Evolutionary conservation across 1,140 invertebrate genomes (phyloP), one percentile per base, ranked within the genome.

Genomic region (Drosophila simulans): DNA sequence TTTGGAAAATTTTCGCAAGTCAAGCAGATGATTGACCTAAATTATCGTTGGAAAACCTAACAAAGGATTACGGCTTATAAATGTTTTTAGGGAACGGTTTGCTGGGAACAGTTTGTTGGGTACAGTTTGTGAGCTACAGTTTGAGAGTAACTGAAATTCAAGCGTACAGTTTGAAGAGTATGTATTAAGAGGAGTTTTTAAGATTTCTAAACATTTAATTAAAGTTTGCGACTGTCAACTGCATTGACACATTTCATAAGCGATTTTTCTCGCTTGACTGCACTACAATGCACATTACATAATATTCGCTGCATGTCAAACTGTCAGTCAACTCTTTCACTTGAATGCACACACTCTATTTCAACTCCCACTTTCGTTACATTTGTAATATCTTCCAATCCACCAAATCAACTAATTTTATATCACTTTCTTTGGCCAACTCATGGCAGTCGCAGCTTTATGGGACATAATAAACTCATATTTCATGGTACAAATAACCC

Each of bases 1-100:
- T 73, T 77, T 69, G 75, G 46, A 70, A 54, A 46, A 75, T 62
- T 79, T 51, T 42, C 52, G 72, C 72, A 80, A 89, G 84, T 89
- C 77, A 90, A 90, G 84, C 84, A 74, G 79, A 70, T 66, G 71
- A 90, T 88, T 88, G 84, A 84, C 84, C 76, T 53, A 80, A 72
- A 72, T 80, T 65, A 48, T 71, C 68, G 54, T 17, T 46, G 35
- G 42, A 27, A 70, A 12, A n/a, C 35, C 55, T 35, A 71, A 57
- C 68, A 70, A 71, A 71, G 68, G 65, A 71, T 59, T 35, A 45
- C 0, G 35, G 35, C 54, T 20, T 45, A 40, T 22, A 31, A 22
- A 15, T 20, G 25, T 35, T 15, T 15, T 13, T n/a, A 25, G 35
- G 10, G 37, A 10, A 58, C 56, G 43, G 75, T 66, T 63, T 51